Evolutionary conservation across 2,113 vertebrate genomes (phyloP).

Genomic region (Pluvianellus socialis): DNA sequence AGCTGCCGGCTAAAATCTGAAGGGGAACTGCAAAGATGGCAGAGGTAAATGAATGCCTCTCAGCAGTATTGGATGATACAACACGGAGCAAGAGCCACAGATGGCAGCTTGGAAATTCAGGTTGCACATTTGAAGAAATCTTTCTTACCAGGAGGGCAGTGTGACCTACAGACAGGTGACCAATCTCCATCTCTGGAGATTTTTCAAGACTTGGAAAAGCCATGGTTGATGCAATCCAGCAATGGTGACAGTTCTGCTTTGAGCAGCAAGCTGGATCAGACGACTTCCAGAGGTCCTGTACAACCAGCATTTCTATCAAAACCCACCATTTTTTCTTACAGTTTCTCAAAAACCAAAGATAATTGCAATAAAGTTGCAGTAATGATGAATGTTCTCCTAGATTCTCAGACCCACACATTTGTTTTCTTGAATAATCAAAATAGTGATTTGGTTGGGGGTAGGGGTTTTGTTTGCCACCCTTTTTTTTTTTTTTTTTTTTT

Average conservation of each 20-base stretch:
- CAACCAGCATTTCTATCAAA: background rate
- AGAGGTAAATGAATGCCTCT: background rate
- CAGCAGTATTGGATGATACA: background rate
- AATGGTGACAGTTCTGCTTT: background rate
- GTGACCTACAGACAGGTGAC: background rate
- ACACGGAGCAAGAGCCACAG: background rate
- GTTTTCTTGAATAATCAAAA: background rate
- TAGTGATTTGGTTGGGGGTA: background rate
- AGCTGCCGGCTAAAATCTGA: background rate
- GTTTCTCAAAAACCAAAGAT: background rate
- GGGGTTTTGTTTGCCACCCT: background rate
- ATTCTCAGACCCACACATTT: background rate
- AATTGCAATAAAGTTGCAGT: background rate
- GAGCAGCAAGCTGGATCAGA: background rate
- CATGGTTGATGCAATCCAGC: background rate
- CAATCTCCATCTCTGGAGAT: background rate
- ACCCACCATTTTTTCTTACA: background rate
- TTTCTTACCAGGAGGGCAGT: background rate
- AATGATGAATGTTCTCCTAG: background rate
- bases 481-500: background rate
- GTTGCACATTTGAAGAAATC: background rate
- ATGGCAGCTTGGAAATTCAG: background rate
- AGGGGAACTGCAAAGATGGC: background rate
- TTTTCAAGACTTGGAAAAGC: background rate
- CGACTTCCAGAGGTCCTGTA: background rate